Base-by-base conservation (phyloP, 2,113 vertebrate species). In the Brachionichthys hirsutus region DNA sequence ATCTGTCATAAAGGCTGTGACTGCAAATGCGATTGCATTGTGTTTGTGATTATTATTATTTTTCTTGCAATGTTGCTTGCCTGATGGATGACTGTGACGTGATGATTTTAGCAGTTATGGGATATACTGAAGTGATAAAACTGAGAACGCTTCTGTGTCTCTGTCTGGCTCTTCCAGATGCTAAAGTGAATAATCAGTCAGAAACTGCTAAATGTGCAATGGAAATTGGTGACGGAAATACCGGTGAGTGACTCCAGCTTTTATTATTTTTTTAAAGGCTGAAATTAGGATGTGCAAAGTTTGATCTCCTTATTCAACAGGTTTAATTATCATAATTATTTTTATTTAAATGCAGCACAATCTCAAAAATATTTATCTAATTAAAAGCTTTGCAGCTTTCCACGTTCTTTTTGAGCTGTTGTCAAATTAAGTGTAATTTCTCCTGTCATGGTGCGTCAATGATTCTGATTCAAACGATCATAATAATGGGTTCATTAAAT, bases 121-220 rank as follows among this genome's bases (percentile, higher is more conserved):
- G 24, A 44, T 45, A 12, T 17, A 44, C 9, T 51, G 6, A 11
- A 38, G 30, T 47, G 43, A 55, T 19, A 44, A 34, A 57, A 46
- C 24, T 38, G 52, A 22, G 16, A 49, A 12, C 20, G 6, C 15
- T 9, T 45, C 30, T 84, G 30, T 85, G 70, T 91, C 35, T 80
- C 77, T 73, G 72, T 88, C 70, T 89, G 83, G 77, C 90, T 88
- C 47, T 89, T 92, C 69, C 89, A 99, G 97, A 99, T 92, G 94
- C 94, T 86, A 98, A 93, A 98, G 97, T 99, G 95, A 98, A 93
- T 92, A 96, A 94, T 94, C 94, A 93, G 89, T 94, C 96, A 92
- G 94, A 97, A 94, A 92, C 89, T 83, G 93, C 92, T 94, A 98
- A 98, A 95, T 90, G 94, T 84, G 92, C 94, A 83, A 92, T 97